A percentile compares a stretch with the other conserved stretches of the same genome.
Evolutionary conservation across 2,888 invertebrate species (phyloP).

Genomic region (Polia nebulosa): DNA sequence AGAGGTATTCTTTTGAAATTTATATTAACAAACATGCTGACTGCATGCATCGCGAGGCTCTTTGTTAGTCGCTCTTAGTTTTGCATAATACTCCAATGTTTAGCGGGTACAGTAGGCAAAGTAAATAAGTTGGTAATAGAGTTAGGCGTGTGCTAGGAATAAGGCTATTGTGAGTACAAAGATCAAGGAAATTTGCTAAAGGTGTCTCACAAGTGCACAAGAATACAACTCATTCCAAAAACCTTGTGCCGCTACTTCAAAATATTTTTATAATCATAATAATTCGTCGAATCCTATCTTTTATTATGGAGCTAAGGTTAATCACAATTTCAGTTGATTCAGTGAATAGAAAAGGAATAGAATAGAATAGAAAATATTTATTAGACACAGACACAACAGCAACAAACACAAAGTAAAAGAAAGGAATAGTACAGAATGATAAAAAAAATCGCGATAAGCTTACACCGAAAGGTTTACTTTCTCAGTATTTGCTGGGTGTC

Average conservation of each 20-base stretch:
- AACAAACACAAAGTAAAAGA: too few species aligned
- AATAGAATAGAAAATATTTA: too few species aligned
- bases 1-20: conserved; percentile 65
- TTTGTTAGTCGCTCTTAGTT: conserved; percentile 54
- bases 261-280: too few species aligned
- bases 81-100: conserved; percentile 60
- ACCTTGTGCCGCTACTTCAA: too few species aligned
- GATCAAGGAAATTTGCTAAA: not conserved
- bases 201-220: not conserved
- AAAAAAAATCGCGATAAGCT: too few species aligned
- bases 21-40: conserved; percentile 61
- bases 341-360: too few species aligned
- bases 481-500: too few species aligned
- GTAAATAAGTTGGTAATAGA: conserved; percentile 16
- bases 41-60: conserved; percentile 47
- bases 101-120: conserved; percentile 23
- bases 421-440: too few species aligned
- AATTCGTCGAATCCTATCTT: too few species aligned
- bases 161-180: not conserved
- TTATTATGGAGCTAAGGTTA: not conserved
- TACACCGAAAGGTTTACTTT: too few species aligned
- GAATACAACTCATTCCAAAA: not conserved
- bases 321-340: not conserved
- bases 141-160: not conserved
- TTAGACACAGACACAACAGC: too few species aligned